Conservation (phyloP, 37 sponge, comb jelly and placozoan species). For the Cliona cf. orientalis region DNA sequence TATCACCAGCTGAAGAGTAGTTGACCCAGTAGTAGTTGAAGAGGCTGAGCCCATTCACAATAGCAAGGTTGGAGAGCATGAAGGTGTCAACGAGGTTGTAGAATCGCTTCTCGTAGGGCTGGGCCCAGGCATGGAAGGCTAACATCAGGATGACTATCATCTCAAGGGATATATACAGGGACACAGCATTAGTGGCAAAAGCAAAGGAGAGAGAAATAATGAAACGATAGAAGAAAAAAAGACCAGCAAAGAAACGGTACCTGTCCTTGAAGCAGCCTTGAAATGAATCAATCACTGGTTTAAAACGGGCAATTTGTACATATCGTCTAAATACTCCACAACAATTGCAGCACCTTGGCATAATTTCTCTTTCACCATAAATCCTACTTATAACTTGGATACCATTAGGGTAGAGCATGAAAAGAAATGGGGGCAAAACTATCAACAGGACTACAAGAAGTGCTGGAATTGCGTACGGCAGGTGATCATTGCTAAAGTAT, state of each 20-base stretch:
- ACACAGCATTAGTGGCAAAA: not conserved
- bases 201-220: slow-evolving; percentile 4
- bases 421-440: slow-evolving; percentile 1
- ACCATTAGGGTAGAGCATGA: not conserved
- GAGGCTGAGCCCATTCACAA: slow-evolving; percentile 24
- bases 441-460: slow-evolving; percentile 3
- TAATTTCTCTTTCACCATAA: not conserved
- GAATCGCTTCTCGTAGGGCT: slow-evolving; percentile 32
- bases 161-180: slow-evolving; percentile 9
- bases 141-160: slow-evolving; percentile 26
- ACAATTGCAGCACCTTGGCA: no score
- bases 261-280: slow-evolving; percentile 39
- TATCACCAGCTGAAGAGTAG: not conserved
- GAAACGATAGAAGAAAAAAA: slow-evolving; percentile 33
- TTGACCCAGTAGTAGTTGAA: slow-evolving; percentile 19
- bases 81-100: slow-evolving; percentile 28
- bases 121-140: slow-evolving; percentile 6
- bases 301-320: not conserved
- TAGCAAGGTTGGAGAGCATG: slow-evolving; percentile 26
- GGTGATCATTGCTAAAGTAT: slow-evolving; percentile 21
- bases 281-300: slow-evolving; percentile 40
- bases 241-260: slow-evolving; percentile 40
- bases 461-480: slow-evolving; percentile 35
- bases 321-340: not conserved
- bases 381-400: not conserved